These are phyloP conservation scores for Sciaenops ocellatus DNA, from an alignment of 2,797 vertebrate genomes.

Conservation along the genomic window DNA sequence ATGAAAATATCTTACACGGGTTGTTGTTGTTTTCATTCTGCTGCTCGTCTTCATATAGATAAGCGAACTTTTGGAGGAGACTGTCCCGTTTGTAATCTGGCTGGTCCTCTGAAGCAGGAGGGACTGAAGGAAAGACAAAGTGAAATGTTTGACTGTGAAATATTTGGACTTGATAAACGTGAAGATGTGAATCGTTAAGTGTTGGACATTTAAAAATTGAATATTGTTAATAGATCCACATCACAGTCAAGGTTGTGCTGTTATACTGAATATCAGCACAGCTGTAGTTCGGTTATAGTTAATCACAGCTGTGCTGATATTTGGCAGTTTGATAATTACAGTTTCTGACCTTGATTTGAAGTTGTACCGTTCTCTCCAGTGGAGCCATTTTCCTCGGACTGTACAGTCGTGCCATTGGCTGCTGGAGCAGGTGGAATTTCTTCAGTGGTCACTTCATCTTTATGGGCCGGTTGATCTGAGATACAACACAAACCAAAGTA, in stretches of 20 bases:
- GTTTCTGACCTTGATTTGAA: not conserved
- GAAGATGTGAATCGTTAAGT: no score
- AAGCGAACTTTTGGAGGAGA: no score
- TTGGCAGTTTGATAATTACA: no score
- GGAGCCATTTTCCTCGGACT: slow-evolving; percentile 22
- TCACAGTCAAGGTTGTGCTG: no score
- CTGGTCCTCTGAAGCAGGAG: not conserved
- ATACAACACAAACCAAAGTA: not conserved
- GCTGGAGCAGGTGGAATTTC: slow-evolving; percentile 32
- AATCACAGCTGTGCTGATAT: no score
- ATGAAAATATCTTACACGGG: slow-evolving; percentile 46
- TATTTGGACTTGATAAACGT: no score
- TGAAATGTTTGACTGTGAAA: no score
- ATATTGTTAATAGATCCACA: no score
- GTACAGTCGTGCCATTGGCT: slow-evolving; percentile 52
- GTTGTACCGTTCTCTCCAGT: slow-evolving; percentile 48
- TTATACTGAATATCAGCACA: no score
- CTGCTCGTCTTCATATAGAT: not conserved
- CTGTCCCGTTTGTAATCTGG: no score
- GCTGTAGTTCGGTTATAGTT: no score
- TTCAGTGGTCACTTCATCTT: slow-evolving; percentile 17
- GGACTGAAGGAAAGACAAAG: not conserved
- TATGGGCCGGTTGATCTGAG: slow-evolving; percentile 35
- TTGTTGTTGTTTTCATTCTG: slow-evolving; percentile 74
- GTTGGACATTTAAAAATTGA: no score